Evolutionary conservation across 2,797 vertebrate genomes (phyloP), one percentile per base, ranked within the genome.

Genomic region (Pantherophis vulpinus): DNA sequence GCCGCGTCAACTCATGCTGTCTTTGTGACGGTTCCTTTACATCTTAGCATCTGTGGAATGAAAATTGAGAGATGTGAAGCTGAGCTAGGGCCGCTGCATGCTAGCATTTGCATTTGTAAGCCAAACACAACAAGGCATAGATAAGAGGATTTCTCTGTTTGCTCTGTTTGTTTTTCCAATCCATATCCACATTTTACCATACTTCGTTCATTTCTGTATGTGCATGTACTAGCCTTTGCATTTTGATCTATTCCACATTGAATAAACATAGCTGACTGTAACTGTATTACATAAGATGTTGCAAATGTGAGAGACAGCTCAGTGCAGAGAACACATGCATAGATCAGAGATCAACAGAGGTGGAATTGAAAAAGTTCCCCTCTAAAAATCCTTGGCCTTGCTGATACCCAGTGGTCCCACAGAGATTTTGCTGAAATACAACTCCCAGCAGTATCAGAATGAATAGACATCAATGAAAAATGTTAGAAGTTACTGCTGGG

Each of bases 21-120:
- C 91, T 96, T 96, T 94, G 93, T 96, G 60, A 2, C 88, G 7
- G 23, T 94, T n/a, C 74, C 91, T 87, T 92, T 56, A 94, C 97
- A 97, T 98, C 98, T 98, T 98, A 98, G 98, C 98, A 99, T 98
- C 98, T 99, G 98, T 98, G 97, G 94, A 79, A 97, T 61, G 94
- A 97, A 97, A 97, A 97, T 96, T 18, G 9, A 32, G 61, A 60
- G 32, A 87, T 12, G 18, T 13, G 16, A 20, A 12, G 29, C 20
- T 3, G 58, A 37, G 14, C 54, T 74, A 37, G 37, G 56, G 55
- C 59, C 55, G 2, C 47, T 60, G 6, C 5, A 12, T 18, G 4
- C 54, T 56, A 86, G 32, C 54, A 87, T 7, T 63, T 25, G n/a
- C 54, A 47, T n/a, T 32, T n/a, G n/a, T 25, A n/a, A 66, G 18